Conservation (phyloP, 2,113 vertebrate species). For the Patagioenas fasciata region DNA sequence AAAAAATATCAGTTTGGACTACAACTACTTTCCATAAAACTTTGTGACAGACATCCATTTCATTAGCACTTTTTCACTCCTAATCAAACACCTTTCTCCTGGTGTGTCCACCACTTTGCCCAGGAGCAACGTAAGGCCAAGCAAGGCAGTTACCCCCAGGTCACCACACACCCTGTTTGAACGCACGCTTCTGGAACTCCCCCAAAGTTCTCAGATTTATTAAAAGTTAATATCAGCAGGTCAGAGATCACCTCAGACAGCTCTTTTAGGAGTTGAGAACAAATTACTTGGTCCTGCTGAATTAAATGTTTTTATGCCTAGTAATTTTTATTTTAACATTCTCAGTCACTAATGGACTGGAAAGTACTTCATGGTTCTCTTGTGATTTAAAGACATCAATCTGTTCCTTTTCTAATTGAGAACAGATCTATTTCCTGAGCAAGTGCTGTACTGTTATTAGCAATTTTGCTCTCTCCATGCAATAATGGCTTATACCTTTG, state of each 20-base stretch:
- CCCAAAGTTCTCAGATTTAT: constrained; percentile 41
- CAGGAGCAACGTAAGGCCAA: not conserved
- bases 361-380: constrained; percentile 13
- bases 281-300: constrained; percentile 15
- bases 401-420: constrained; percentile 19
- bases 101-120: not conserved
- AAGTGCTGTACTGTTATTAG: not conserved
- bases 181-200: constrained; percentile 19
- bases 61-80: not conserved
- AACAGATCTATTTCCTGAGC: constrained; percentile 7
- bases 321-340: constrained; percentile 50
- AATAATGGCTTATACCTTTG: not conserved
- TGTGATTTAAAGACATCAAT: constrained; percentile 45
- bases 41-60: not conserved
- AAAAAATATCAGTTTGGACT: not conserved
- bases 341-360: constrained; percentile 51
- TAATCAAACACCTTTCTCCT: not conserved
- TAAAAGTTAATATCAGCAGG: constrained; percentile 26
- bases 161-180: not conserved
- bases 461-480: not conserved
- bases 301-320: constrained; percentile 57
- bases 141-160: not conserved
- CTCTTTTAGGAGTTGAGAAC: constrained; percentile 30
- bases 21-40: constrained; percentile 25
- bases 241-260: constrained; percentile 48